Evolutionary conservation across 2,888 invertebrate species (phyloP).

Genomic region (Macrosoma leucophasiata): DNA sequence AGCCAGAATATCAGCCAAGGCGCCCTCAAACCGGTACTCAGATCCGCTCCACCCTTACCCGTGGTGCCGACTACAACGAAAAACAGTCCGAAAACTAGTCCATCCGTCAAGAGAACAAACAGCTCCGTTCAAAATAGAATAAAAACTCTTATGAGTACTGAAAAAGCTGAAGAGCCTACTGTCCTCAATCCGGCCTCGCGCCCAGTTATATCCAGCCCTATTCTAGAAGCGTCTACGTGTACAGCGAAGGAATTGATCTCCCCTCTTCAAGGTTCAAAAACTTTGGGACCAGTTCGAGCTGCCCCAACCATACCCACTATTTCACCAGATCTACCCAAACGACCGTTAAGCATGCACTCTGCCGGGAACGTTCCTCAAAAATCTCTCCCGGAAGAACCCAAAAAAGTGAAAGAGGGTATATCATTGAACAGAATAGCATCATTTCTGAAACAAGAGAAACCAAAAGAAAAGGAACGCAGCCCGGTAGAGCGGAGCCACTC

Average conservation of each 20-base stretch:
- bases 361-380: conserved; percentile 50
- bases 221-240: conserved; percentile 87
- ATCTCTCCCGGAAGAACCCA: conserved; percentile 67
- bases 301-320: conserved; percentile 71
- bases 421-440: conserved; percentile 85
- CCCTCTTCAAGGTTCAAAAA: conserved; percentile 76
- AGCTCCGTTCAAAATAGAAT: conserved; percentile 62
- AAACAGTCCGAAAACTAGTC: conserved; percentile 52
- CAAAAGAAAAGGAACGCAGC: conserved; percentile 67
- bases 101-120: conserved; percentile 56
- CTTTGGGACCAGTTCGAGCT: conserved; percentile 75
- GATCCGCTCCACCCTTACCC: conserved; percentile 80
- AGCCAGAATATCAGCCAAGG: conserved; percentile 52
- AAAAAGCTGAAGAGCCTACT: conserved; percentile 54
- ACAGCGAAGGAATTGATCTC: conserved; percentile 83
- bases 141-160: conserved; percentile 57
- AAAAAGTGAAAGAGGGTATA: conserved; percentile 75
- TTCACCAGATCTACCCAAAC: conserved; percentile 55
- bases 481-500: conserved; percentile 74
- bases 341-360: conserved; percentile 71
- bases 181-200: conserved; percentile 79
- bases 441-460: conserved; percentile 79
- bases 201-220: conserved; percentile 88
- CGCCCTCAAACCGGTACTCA: conserved; percentile 61
- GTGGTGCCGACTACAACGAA: conserved; percentile 63